Evolutionary conservation across 2,797 vertebrate species (phyloP), one percentile per base, ranked within the genome.

Genomic region (Taenioides sp.): DNA sequence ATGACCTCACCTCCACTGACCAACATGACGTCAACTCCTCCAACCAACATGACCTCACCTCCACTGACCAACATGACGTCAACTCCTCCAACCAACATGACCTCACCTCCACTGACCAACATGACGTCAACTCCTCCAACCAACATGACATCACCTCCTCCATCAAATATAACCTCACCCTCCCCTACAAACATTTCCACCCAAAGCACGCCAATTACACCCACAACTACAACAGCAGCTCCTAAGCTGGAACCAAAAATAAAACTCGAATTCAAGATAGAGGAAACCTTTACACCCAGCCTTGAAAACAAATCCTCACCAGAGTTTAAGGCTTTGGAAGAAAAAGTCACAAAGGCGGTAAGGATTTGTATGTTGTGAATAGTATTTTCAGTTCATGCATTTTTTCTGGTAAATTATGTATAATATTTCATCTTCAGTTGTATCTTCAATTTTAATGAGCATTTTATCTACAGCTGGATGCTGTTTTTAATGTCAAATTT

Each of bases 241-340:
- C 52, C 66, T 57, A 16, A 22, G n/a, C 0, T 0, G 25, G 7
- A 63, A 2, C 47, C 73, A 67, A 61, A 1, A 47, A 3, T 80
- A 1, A 6, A 50, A 0, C 0, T 86, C 64, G 65, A 0, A 66
- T 84, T 86, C 59, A 72, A 22, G 10, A 23, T 86, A 37, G 0
- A 25, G 0, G 0, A 65, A 59, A 3, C 0, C 0, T 86, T 82
- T 65, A 49, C 7, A 1, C 0, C 0, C 2, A 1, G 18, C 1
- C 63, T 84, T 43, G 0, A 3, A 27, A 23, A 76, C 68, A 6
- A 1, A 7, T 43, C 47, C 5, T 81, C 80, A 22, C 1, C 20
- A 22, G 50, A 0, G 5, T 85, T 72, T 66, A 25, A n/a, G 0
- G 0, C 0, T 5, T 18, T 85, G 25, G 2, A 10, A 10, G 0